Evolutionary conservation across 1,140 invertebrate species (phyloP).

Genomic region (Sitobion miscanthi): DNA sequence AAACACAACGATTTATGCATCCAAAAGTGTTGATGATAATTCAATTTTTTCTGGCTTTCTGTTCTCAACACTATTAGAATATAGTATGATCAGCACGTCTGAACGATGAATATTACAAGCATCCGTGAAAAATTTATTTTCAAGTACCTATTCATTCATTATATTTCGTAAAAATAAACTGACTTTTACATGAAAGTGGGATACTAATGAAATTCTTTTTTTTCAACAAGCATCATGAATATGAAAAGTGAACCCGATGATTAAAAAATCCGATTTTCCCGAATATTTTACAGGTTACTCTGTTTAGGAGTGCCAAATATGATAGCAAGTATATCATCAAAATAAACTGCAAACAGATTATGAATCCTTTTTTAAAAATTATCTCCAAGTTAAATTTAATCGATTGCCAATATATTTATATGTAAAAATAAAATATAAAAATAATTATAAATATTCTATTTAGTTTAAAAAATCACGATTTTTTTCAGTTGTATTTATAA

Average conservation of each 20-base stretch:
- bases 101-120: not conserved
- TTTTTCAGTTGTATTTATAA: not conserved
- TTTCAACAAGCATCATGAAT: not conserved
- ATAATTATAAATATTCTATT: not conserved
- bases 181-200: not conserved
- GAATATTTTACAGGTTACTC: not conserved
- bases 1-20: not conserved
- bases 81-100: not conserved
- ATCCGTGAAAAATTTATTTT: not conserved
- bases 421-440: too few species aligned
- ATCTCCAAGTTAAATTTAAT: not conserved
- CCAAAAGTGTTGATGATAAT: not conserved
- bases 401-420: not conserved
- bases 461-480: not conserved
- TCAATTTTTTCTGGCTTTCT: not conserved
- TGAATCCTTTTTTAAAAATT: not conserved
- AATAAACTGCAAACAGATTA: not conserved
- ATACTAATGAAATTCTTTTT: not conserved
- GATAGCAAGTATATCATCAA: not conserved
- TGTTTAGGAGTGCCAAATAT: not conserved
- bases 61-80: not conserved
- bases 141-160: not conserved
- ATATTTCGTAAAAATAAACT: not conserved
- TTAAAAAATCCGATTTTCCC: not conserved
- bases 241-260: not conserved